Evolutionary conservation across 2,797 vertebrate species (phyloP).

Genomic region (Eremophila alpestris): DNA sequence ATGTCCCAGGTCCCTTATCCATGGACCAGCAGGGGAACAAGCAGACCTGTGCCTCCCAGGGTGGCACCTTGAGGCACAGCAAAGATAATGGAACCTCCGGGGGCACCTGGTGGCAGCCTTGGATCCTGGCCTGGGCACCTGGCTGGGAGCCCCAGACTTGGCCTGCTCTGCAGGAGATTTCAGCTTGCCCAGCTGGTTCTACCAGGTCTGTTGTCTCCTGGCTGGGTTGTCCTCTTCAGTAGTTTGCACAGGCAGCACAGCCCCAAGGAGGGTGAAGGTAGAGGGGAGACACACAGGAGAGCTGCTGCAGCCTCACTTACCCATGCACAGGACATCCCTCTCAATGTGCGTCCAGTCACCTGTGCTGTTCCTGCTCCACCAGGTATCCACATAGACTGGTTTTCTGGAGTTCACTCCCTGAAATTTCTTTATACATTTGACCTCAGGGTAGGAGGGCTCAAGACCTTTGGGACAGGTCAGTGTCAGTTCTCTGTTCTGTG

Average conservation of each 20-base stretch:
- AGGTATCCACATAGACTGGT: rapidly evolving
- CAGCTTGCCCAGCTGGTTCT: no score
- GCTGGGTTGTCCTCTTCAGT: background rate
- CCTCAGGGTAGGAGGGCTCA: rapidly evolving
- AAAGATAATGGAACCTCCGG: background rate
- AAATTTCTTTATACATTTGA: background rate
- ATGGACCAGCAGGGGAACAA: rapidly evolving
- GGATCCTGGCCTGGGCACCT: rapidly evolving
- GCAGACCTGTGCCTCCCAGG: background rate
- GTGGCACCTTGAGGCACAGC: background rate
- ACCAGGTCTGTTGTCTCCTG: background rate
- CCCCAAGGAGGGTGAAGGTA: background rate
- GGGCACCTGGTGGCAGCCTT: rapidly evolving
- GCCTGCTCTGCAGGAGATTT: background rate
- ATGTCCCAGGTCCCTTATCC: background rate
- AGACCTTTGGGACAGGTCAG: background rate
- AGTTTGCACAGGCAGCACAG: background rate
- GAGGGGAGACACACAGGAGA: background rate
- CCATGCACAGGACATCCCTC: rapidly evolving
- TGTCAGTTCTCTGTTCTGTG: background rate
- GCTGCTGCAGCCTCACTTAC: background rate
- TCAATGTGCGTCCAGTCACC: background rate
- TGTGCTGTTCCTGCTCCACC: background rate
- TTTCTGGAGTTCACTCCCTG: rapidly evolving
- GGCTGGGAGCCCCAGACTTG: background rate